phyloP scores from a whole-genome alignment of 1,140 invertebrate species.

The Drosophila pruinosa region DNA sequence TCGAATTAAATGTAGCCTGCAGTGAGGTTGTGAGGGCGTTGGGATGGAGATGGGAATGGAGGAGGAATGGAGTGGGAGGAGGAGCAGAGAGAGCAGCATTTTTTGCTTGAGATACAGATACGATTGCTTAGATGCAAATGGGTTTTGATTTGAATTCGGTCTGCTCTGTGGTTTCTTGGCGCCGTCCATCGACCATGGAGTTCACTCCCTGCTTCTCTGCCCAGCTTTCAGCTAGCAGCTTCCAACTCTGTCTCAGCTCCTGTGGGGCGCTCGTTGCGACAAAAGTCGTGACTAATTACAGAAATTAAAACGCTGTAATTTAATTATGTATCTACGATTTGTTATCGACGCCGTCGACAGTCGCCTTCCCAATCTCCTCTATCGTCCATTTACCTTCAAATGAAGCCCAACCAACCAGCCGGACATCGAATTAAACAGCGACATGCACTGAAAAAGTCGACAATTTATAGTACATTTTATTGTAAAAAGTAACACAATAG shows the following conservation, averaged over 20 bases:
- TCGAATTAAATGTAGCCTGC: neutral
- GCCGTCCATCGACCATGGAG: slow-evolving; percentile 24
- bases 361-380: slow-evolving; percentile 25
- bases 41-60: neutral
- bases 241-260: neutral
- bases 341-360: slow-evolving; percentile 64
- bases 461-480: slow-evolving; percentile 51
- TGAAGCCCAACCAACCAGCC: slow-evolving; percentile 2
- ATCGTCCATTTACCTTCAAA: slow-evolving; percentile 13
- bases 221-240: neutral
- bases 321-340: slow-evolving; percentile 83
- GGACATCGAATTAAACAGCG: slow-evolving; percentile 11
- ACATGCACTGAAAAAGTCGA: slow-evolving; percentile 19
- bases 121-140: slow-evolving; percentile 52
- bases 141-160: slow-evolving; percentile 36
- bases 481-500: slow-evolving; percentile 33
- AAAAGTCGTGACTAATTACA: slow-evolving; percentile 83
- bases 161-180: slow-evolving; percentile 46
- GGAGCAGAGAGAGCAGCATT: neutral
- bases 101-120: slow-evolving; percentile 39
- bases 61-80: neutral
- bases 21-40: no score
- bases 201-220: neutral
- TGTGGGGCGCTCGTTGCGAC: slow-evolving; percentile 11
- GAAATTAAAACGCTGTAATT: slow-evolving; percentile 83